phyloP scores from a whole-genome alignment of 2,113 vertebrate species.

The Oryctolagus cuniculus region mOryCun1.1 NC_091453.1:106236001-106236500 shows the following conservation, averaged over 20 bases:
- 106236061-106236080: slow-evolving; percentile 49
- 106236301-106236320: background rate
- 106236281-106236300: background rate
- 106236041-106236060: background rate
- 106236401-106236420: background rate
- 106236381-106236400: background rate
- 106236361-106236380: background rate
- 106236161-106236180: background rate
- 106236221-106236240: background rate
- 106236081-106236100: background rate
- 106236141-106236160: background rate
- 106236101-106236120: background rate
- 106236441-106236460: background rate
- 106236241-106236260: background rate
- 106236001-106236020: background rate
- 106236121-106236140: background rate
- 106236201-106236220: background rate
- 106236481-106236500: background rate
- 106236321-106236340: background rate
- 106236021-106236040: background rate
- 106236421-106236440: background rate
- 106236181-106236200: background rate
- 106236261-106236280: background rate
- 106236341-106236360: background rate
- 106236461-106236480: background rate